Percentiles rank a stretch among this genome's conserved stretches.
These are phyloP conservation scores for Geococcyx californianus DNA, from an alignment of 2,113 vertebrate genomes.

Conservation along the genomic window DNA sequence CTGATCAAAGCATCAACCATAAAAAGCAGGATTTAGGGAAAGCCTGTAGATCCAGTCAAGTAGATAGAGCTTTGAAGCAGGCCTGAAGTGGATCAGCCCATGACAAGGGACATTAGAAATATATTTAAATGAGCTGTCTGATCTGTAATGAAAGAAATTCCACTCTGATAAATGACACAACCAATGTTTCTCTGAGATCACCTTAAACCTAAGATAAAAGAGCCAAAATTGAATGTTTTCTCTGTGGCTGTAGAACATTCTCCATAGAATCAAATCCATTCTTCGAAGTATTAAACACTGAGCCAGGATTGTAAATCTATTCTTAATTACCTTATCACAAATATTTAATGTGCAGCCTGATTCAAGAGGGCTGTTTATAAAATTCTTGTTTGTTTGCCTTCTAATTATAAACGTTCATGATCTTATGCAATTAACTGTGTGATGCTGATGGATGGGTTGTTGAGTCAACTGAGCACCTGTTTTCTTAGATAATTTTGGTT, in stretches of 20 bases:
- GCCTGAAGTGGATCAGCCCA: constrained; percentile 23
- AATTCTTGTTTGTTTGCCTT: constrained; percentile 68
- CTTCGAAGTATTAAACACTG: constrained; percentile 39
- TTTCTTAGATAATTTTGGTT: constrained; percentile 73
- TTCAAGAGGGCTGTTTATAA: constrained; percentile 74
- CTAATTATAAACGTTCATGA: constrained; percentile 73
- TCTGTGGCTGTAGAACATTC: constrained; percentile 32
- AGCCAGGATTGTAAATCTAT: constrained; percentile 64
- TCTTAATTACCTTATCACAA: constrained; percentile 73
- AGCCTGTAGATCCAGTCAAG: neutral
- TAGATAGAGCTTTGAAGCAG: constrained; percentile 44
- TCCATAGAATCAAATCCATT: constrained; percentile 55
- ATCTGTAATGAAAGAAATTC: constrained; percentile 45
- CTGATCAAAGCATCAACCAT: constrained; percentile 4
- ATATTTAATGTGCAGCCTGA: constrained; percentile 68
- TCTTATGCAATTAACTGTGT: constrained; percentile 74
- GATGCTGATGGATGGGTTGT: constrained; percentile 67
- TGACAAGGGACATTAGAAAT: constrained; percentile 30
- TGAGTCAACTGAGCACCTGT: constrained; percentile 66
- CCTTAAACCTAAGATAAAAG: constrained; percentile 44
- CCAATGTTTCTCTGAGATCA: constrained; percentile 27
- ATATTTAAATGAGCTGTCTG: constrained; percentile 48
- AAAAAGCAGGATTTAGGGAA: constrained; percentile 2
- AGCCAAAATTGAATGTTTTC: constrained; percentile 21
- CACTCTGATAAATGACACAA: constrained; percentile 32